Evolutionary conservation across 2,113 vertebrate species (phyloP), one percentile per base, ranked within the genome.

Genomic region (Puma concolor): DNA sequence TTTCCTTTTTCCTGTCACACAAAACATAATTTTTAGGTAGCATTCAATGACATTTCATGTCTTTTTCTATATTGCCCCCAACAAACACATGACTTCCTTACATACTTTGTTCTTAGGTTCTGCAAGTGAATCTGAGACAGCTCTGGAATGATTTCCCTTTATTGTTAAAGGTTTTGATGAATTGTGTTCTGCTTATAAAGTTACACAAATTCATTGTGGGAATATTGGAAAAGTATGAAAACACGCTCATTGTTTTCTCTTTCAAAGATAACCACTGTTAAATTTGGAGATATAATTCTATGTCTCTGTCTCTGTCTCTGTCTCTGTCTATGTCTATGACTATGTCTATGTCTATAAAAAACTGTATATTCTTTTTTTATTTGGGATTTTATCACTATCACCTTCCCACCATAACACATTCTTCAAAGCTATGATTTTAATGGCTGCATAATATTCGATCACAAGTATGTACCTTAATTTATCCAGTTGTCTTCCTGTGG

Each of bases 391-490:
- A 41, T 76, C 33, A 29, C 54, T 50, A 50, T 48, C 38, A 88
- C 76, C 36, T 87, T 54, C 63, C 29, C n/a, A 63, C 52, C 41
- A 93, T 85, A 80, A 81, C 13, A 64, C 64, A 72, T 64, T 74
- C 44, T 85, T 50, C 85, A 90, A 93, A 93, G 44, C 14, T 82
- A n/a, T 63, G n/a, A 54, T 90, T 91, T 79, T 85, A 50, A 84
- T 85, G 60, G 21, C 57, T 88, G 5, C 15, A 2, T 29, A 31
- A 66, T 67, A 67, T 57, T 81, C n/a, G 1, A 27, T 19, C n/a
- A 29, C 60, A 50, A 60, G 10, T 69, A 38, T 83, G 27, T 52
- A 29, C 29, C 48, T 94, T 84, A 50, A 50, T 89, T 93, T 96
- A 71, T 63, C 27, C 16, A 29, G 7, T 60, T 6, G 13, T 76